Evolutionary conservation across 2,113 vertebrate genomes (phyloP).

Genomic region (Trinectes maculatus): DNA sequence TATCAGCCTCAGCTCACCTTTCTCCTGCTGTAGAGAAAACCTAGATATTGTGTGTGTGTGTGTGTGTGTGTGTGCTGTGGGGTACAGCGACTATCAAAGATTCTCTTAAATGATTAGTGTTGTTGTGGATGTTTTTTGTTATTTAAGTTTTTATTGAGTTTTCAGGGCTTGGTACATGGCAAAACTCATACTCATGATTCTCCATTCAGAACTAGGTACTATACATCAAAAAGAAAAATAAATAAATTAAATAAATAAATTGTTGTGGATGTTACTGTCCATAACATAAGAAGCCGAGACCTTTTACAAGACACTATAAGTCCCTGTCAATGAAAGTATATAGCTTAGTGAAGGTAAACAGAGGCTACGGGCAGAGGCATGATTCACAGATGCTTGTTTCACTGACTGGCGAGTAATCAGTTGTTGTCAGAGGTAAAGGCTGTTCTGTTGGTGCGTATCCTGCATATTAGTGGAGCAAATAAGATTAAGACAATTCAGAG

Average conservation of each 20-base stretch:
- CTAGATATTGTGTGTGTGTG: constrained; percentile 54
- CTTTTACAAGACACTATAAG: constrained; percentile 16
- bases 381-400: constrained; percentile 32
- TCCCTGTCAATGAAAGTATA: constrained; percentile 8
- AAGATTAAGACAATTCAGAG: constrained; percentile 65
- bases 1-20: constrained; percentile 44
- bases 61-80: no score
- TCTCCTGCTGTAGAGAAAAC: constrained; percentile 31
- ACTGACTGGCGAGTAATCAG: constrained; percentile 5
- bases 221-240: no score
- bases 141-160: no score
- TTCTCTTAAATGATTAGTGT: constrained; percentile 47
- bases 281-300: constrained; percentile 7
- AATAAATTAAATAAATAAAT: no score
- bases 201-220: no score
- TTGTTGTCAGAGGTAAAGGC: constrained; percentile 21
- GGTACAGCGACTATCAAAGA: constrained; percentile 41
- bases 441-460: constrained; percentile 22
- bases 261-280: constrained; percentile 8
- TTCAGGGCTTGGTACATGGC: no score
- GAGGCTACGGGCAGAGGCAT: constrained; percentile 7
- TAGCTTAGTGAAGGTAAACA: constrained; percentile 37
- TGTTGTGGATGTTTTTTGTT: constrained; percentile 19
- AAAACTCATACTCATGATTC: no score
- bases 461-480: constrained; percentile 54